phyloP scores from a whole-genome alignment of 2,888 invertebrate genomes.

The Blastobasis adustella region DNA sequence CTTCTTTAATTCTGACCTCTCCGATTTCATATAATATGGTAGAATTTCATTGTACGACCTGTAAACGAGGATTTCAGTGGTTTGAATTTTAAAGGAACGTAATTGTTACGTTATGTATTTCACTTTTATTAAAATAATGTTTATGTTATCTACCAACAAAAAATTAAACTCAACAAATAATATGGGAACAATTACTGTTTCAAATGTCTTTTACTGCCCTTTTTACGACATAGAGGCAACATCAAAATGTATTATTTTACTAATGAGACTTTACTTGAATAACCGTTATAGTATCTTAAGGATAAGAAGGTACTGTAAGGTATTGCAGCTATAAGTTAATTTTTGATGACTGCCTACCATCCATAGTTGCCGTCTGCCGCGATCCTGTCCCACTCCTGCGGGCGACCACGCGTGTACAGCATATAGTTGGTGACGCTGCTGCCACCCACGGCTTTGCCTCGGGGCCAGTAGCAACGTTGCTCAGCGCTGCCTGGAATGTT shows the following conservation, averaged over 20 bases:
- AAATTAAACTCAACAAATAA: too few relatives aligned
- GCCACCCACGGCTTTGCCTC: conserved; percentile 88
- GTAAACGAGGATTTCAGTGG: conserved; percentile 5
- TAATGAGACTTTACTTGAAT: too few relatives aligned
- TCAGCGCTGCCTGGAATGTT: conserved; percentile 49
- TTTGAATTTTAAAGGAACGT: not conserved
- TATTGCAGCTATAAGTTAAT: too few relatives aligned
- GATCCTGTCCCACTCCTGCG: conserved; percentile 82
- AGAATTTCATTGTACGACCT: conserved; percentile 79
- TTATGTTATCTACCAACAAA: too few relatives aligned
- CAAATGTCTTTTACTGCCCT: too few relatives aligned
- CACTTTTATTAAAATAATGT: too few relatives aligned
- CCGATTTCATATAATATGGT: conserved; percentile 77
- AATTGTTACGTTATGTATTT: not conserved
- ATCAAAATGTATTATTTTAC: too few relatives aligned
- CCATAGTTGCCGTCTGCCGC: conserved; percentile 80
- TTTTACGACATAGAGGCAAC: too few relatives aligned
- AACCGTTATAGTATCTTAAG: too few relatives aligned
- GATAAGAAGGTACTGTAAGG: too few relatives aligned
- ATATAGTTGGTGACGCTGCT: conserved; percentile 90
- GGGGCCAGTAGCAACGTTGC: conserved; percentile 79
- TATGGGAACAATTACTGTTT: too few relatives aligned
- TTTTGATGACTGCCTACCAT: conserved; percentile 65
- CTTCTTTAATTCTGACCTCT: conserved; percentile 64
- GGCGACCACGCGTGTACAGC: conserved; percentile 87